Conservation (phyloP, 30 jellyfish, hydroid and myxozoan species). For the Turritopsis dohrnii region DNA sequence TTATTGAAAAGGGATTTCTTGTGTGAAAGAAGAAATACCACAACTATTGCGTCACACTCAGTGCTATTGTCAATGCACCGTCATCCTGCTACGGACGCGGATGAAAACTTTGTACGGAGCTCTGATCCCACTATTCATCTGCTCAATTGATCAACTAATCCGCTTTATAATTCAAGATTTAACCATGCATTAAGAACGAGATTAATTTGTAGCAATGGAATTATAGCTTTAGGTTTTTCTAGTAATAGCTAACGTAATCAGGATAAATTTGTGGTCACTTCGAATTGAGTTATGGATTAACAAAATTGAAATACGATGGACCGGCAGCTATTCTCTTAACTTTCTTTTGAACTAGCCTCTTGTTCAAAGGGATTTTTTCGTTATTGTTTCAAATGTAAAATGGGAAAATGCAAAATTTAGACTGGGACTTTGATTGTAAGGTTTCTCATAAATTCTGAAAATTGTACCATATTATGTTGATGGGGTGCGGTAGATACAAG, state of each 20-base stretch:
- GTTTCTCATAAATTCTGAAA: not conserved
- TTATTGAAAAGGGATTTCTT: too few species aligned
- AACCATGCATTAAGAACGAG: not conserved
- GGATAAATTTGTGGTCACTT: not conserved
- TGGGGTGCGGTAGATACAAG: not conserved
- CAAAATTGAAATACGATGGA: not conserved
- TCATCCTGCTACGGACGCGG: not conserved
- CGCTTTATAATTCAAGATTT: not conserved
- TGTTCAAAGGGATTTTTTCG: not conserved
- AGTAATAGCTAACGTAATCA: not conserved
- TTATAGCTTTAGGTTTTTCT: not conserved
- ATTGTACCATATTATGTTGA: not conserved
- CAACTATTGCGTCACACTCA: not conserved
- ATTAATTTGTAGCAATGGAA: not conserved
- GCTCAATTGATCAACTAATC: not conserved
- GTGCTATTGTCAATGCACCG: not conserved
- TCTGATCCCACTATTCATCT: not conserved
- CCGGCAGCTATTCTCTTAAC: not conserved
- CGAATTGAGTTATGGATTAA: not conserved
- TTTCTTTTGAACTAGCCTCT: not conserved
- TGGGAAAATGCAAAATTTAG: not conserved
- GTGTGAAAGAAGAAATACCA: not conserved
- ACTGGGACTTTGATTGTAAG: not conserved
- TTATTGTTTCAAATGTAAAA: not conserved
- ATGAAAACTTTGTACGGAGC: not conserved